Evolutionary conservation across 2,888 invertebrate genomes (phyloP), one percentile per base, ranked within the genome.

Genomic region (Nycteola revayana): DNA sequence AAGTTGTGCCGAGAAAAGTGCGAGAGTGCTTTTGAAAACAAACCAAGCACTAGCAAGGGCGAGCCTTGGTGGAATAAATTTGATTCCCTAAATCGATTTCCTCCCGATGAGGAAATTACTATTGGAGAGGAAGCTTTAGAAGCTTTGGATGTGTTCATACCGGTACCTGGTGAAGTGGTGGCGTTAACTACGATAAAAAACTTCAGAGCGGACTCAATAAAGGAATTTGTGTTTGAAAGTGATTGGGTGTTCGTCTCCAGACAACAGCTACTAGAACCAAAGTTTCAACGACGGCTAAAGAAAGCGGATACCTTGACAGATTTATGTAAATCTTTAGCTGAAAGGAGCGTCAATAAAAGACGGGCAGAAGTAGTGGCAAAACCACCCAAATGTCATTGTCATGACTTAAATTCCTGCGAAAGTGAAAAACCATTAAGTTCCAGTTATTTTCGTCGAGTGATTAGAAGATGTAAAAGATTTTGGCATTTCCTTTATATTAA

Each of bases 1-100:
- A 92, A 78, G 85, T 90, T 87, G 90, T 92, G 83, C 84, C 85
- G 41, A 82, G 89, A 66, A 90, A 90, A 68, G 74, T 80, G 51
- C 85, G 90, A 34, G 90, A 91, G 64, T 73, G 81, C 17, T 49
- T 63, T 41, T 62, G 76, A 80, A 30, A 41, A 36, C 10, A 40
- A 45, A 30, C 35, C 48, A 7, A 42, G 47, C 10, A 35, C 46
- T 7, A 59, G 50, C 18, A 66, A 69, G 28, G 28, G 32, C 23
- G 59, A 63, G 7, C 27, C 52, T 7, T 61, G 64, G 54, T 36
- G 51, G 25, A 56, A 53, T 9, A 66, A 64, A 11, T 54, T 74
- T 21, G 61, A 73, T 40, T 50, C 65, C 0, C 26, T 66, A 36
- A 60, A 56, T 30, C 28, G 46, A 9, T 60, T 54, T 27, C 40